A percentile compares a stretch with the other conserved stretches of the same genome.
Evolutionary conservation across 2,113 vertebrate genomes (phyloP).

Genomic region (Rostratula benghalensis): DNA sequence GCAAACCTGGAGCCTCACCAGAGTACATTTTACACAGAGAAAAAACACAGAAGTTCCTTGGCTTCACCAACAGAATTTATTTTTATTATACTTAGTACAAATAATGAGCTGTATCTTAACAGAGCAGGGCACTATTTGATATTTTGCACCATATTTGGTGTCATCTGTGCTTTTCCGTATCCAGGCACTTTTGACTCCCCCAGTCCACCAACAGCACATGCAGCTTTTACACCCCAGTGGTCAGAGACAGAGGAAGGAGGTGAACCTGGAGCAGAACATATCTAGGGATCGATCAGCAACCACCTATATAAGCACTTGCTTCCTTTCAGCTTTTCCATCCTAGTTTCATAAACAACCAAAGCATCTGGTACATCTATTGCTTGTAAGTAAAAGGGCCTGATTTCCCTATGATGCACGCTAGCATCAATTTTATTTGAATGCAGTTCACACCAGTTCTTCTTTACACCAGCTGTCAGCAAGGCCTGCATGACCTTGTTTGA

Average conservation of each 20-base stretch:
- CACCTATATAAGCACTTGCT: neutral
- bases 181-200: neutral
- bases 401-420: neutral
- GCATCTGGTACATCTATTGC: neutral
- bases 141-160: neutral
- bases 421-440: neutral
- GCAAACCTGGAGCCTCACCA: neutral
- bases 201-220: rapidly evolving
- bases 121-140: neutral
- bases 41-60: neutral
- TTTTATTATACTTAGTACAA: neutral
- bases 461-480: conserved; percentile 34
- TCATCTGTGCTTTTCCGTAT: neutral
- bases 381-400: neutral
- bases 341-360: neutral
- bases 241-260: neutral
- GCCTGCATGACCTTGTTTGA: conserved; percentile 21
- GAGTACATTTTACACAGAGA: neutral
- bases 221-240: rapidly evolving
- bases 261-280: neutral
- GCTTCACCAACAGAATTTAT: neutral
- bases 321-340: neutral
- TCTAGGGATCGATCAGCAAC: neutral
- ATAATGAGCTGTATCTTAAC: neutral
- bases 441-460: conserved; percentile 14